Conservation (phyloP, 1,140 invertebrate genomes). For the Trissolcus basalis region DNA sequence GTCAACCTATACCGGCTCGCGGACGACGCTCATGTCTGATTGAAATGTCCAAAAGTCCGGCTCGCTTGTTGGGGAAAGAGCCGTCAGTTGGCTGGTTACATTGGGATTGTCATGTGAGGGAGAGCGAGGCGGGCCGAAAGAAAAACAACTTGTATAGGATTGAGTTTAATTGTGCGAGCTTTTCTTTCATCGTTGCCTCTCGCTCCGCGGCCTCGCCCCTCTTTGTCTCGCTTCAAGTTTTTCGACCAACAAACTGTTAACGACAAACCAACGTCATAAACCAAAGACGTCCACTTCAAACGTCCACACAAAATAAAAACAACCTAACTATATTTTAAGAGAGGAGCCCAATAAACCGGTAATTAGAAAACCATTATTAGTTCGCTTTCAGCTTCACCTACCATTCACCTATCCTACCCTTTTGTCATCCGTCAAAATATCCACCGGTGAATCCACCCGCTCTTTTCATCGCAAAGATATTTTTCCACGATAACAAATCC, state of each 20-base stretch:
- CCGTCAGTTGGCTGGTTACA: conserved; percentile 67
- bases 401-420: conserved; percentile 12
- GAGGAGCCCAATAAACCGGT: conserved; percentile 61
- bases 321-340: conserved; percentile 35
- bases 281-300: conserved; percentile 35
- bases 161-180: conserved; percentile 60
- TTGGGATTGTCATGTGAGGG: conserved; percentile 72
- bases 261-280: conserved; percentile 42
- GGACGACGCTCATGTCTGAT: conserved; percentile 68
- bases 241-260: conserved; percentile 39
- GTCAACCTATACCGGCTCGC: conserved; percentile 53
- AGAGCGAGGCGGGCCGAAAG: conserved; percentile 67
- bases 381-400: conserved; percentile 20
- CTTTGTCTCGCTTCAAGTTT: conserved; percentile 1
- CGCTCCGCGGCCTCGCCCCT: too few relatives aligned
- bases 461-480: not conserved
- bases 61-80: conserved; percentile 42
- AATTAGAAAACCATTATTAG: conserved; percentile 60
- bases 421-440: not conserved
- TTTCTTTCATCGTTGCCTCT: conserved; percentile 1
- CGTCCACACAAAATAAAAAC: conserved; percentile 33
- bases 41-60: conserved; percentile 73
- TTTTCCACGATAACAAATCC: not conserved
- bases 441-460: not conserved
- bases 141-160: conserved; percentile 64